Evolutionary conservation across 1,140 invertebrate species (phyloP).

Genomic region (Globodera ellingtonae): DNA sequence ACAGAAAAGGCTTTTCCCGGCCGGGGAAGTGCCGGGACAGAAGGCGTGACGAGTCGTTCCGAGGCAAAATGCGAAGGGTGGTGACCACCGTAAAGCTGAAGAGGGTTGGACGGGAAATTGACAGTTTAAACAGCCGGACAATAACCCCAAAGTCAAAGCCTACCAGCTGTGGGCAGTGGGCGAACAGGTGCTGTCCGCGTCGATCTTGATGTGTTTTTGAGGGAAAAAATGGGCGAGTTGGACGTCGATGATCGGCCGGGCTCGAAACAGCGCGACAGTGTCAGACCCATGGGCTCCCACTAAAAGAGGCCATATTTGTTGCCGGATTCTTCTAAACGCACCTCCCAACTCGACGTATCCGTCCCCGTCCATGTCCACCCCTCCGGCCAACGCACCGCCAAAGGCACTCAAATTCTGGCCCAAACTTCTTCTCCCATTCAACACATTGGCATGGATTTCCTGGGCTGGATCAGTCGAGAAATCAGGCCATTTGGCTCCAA

Average conservation of each 20-base stretch:
- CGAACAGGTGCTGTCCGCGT: slow-evolving; percentile 46
- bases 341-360: slow-evolving; percentile 83
- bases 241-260: slow-evolving; percentile 55
- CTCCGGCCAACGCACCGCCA: slow-evolving; percentile 84
- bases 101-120: slow-evolving; percentile 3
- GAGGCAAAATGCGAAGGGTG: slow-evolving; percentile 34
- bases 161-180: slow-evolving; percentile 49
- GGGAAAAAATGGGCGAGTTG: slow-evolving; percentile 39
- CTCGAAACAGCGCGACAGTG: slow-evolving; percentile 69
- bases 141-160: too few relatives aligned
- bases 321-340: neutral
- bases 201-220: slow-evolving; percentile 54
- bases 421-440: slow-evolving; percentile 12
- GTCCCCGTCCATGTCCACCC: slow-evolving; percentile 85
- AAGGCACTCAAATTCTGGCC: slow-evolving; percentile 70
- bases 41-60: slow-evolving; percentile 45
- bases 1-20: slow-evolving; percentile 41
- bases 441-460: slow-evolving; percentile 38
- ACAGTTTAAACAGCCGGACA: too few relatives aligned
- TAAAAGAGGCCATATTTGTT: neutral
- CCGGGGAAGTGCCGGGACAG: slow-evolving; percentile 10
- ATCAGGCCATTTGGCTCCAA: slow-evolving; percentile 71
- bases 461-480: slow-evolving; percentile 52
- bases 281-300: slow-evolving; percentile 84
- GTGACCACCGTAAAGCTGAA: slow-evolving; percentile 45